Conservation (phyloP, 2,888 invertebrate genomes). For the Doris montereyensis region DNA sequence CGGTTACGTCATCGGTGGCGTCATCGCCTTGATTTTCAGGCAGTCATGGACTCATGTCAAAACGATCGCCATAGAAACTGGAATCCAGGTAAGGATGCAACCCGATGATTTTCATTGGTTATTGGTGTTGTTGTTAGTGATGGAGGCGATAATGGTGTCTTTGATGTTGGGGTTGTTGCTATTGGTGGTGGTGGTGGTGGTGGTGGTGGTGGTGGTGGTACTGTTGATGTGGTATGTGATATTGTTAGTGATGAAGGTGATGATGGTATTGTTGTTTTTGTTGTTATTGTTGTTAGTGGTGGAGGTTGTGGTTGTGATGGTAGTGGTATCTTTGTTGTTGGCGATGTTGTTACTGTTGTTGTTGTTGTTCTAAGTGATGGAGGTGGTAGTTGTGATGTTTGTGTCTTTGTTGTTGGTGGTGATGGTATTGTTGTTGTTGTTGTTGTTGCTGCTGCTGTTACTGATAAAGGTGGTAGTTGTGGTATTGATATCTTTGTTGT, state of each 20-base stretch:
- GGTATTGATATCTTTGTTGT: not conserved
- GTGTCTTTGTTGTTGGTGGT: not conserved
- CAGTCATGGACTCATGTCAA: conserved; percentile 61
- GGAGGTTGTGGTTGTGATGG: not conserved
- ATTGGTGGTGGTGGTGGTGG: conserved; percentile 5
- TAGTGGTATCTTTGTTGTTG: not conserved
- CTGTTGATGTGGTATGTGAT: not conserved
- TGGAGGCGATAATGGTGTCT: no score
- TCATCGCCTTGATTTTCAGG: conserved; percentile 55
- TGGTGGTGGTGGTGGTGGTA: not conserved
- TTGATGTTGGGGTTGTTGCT: no score
- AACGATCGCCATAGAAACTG: conserved; percentile 88
- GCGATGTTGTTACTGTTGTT: not conserved
- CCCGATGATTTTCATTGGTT: no score
- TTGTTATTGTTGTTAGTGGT: not conserved
- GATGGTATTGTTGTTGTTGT: not conserved
- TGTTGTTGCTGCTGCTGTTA: no score
- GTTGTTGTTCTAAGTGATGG: not conserved
- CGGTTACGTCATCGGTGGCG: conserved; percentile 65
- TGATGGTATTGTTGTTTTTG: not conserved
- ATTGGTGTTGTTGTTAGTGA: no score
- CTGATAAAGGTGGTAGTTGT: not conserved
- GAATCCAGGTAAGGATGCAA: conserved; percentile 76
- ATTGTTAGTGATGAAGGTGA: not conserved
- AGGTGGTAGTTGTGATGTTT: not conserved